Evolutionary conservation across 2,113 vertebrate species (phyloP), one percentile per base, ranked within the genome.

Genomic region (Rhegmatorhina hoffmannsi): DNA sequence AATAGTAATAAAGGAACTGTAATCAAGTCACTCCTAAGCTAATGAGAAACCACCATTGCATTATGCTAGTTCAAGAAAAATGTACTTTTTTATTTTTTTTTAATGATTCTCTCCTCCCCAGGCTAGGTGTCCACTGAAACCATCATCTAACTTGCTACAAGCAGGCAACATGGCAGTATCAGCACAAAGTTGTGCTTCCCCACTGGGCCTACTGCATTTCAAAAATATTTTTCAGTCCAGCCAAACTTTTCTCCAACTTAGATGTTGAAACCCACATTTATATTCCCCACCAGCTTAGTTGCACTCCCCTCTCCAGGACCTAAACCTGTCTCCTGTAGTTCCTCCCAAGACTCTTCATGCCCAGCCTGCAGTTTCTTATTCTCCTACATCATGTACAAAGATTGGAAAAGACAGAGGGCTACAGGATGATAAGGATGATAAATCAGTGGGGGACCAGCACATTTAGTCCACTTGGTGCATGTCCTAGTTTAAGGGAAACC

Each of bases 61-160:
- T 56, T 28, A 34, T 18, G 56, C 33, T 44, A 62, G 9, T 46
- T 50, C 33, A 85, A 72, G 68, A 24, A 26, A 69, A 63, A 59
- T 43, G 15, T 58, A 47, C 44, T 53, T 53, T 58, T 21, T 16
- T 3, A 28, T 34, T 5, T 24, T 28, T 20, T 64, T 50, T n/a
- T 44, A 84, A 33, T 33, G 4, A 25, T 38, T 82, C 31, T 31
- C 21, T 73, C 18, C 44, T 86, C 38, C 36, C 5, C 34, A 53
- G 70, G 25, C n/a, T 62, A 25, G 4, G 7, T 33, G 13, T 47
- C 16, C 70, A 66, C 46, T 72, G 66, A 38, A 67, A 43, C 25
- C 3, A 0, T 17, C 3, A 0, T 17, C 46, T 62, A 25, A 56
- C 50, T 64, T 70, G 34, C 40, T 66, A 34, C 18, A 36, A 46